Percentiles rank a stretch among this genome's conserved stretches.
Conservation (phyloP, 2,797 vertebrate genomes). For the Emys orbicularis region DNA sequence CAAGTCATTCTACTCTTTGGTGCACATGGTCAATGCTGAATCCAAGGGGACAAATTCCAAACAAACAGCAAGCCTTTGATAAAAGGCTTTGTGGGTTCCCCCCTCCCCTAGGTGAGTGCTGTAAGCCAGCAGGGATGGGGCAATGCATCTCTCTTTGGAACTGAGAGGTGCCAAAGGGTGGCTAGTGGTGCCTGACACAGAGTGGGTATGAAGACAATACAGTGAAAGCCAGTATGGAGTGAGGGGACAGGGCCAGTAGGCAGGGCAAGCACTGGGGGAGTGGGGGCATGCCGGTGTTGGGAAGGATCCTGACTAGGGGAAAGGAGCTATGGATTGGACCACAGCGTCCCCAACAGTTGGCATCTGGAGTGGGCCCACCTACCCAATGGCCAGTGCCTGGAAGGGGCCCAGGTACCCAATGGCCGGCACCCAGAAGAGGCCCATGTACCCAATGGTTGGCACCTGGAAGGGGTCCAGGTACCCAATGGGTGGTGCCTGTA, state of each 20-base stretch:
- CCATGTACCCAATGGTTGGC: fast-evolving
- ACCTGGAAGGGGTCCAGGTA: background rate
- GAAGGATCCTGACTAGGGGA: background rate
- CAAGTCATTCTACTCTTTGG: background rate
- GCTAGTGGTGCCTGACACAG: background rate
- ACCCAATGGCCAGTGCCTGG: background rate
- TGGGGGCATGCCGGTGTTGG: background rate
- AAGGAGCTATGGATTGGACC: background rate
- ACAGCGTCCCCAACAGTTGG: background rate
- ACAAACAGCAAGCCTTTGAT: background rate
- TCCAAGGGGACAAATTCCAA: background rate
- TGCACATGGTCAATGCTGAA: constrained; percentile 13
- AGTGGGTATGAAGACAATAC: background rate
- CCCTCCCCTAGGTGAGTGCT: background rate
- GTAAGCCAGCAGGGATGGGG: background rate
- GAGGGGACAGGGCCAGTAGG: background rate
- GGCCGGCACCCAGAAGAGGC: too few species aligned
- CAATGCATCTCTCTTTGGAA: constrained; percentile 25
- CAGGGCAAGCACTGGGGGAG: background rate
- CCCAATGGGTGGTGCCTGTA: background rate
- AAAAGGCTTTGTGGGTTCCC: constrained; percentile 20
- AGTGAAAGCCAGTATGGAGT: background rate
- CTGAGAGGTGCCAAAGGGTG: background rate
- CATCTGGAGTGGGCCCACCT: background rate
- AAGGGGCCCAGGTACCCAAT: background rate